Evolutionary conservation across 1,140 invertebrate species (phyloP).

Genomic region (Teleopsis dalmanni): DNA sequence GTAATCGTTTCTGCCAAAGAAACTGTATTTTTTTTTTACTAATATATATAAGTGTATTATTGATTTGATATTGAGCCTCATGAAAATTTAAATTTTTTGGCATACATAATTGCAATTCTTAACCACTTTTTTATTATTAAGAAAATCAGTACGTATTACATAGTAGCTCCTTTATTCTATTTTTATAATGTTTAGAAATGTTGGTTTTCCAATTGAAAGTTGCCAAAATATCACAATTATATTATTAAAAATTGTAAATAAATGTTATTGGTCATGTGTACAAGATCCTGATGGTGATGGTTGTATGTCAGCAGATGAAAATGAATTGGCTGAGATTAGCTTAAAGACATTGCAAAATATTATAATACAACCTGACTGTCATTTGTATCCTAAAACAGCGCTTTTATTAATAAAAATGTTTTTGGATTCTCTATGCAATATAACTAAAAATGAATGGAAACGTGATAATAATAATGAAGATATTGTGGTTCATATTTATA

Average conservation of each 20-base stretch:
- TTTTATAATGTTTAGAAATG: constrained; percentile 17
- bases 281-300: constrained; percentile 38
- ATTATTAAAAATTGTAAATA: constrained; percentile 37
- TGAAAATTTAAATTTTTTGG: too few species aligned
- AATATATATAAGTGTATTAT: too few species aligned
- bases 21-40: too few species aligned
- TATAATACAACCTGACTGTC: constrained; percentile 51
- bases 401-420: constrained; percentile 48
- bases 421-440: constrained; percentile 31
- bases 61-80: too few species aligned
- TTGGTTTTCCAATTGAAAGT: constrained; percentile 45
- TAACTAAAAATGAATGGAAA: constrained; percentile 42
- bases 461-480: constrained; percentile 45
- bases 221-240: constrained; percentile 36
- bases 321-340: constrained; percentile 53
- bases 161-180: not conserved
- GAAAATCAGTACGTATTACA: too few species aligned
- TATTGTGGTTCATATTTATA: constrained; percentile 52
- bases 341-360: constrained; percentile 55
- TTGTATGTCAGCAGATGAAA: constrained; percentile 47
- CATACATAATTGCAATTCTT: too few species aligned
- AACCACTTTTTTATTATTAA: too few species aligned
- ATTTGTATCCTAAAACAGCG: constrained; percentile 48
- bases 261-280: constrained; percentile 40
- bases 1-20: too few species aligned